phyloP scores from a whole-genome alignment of 2,888 invertebrate species.

The Geophilus truncorum region DNA sequence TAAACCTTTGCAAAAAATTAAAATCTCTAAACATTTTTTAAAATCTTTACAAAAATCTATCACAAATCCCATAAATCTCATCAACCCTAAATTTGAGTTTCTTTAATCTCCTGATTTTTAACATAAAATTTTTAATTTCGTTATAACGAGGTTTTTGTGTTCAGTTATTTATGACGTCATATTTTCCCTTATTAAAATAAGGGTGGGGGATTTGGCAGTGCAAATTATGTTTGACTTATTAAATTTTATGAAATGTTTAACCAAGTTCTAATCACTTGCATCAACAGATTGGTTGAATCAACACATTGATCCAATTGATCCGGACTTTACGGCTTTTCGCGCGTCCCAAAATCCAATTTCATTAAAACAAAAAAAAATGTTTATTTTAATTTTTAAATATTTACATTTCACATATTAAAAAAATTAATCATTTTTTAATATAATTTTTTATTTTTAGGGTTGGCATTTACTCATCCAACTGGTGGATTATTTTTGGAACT shows the following conservation, averaged over 20 bases:
- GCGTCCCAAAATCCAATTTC: not conserved
- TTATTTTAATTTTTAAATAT: too few relatives aligned
- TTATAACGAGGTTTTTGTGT: not conserved
- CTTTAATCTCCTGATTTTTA: not conserved
- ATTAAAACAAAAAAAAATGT: not conserved
- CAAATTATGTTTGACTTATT: not conserved
- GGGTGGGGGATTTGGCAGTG: not conserved
- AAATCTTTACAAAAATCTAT: too few relatives aligned
- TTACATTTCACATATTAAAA: not conserved
- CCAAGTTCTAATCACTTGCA: constrained; percentile 8
- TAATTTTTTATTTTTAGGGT: not conserved
- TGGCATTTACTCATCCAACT: not conserved
- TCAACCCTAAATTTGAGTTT: not conserved
- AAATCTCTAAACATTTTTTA: too few relatives aligned
- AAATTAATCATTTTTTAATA: not conserved
- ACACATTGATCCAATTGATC: constrained; percentile 22
- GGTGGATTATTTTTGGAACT: not conserved
- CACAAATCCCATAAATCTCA: not conserved
- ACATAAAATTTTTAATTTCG: not conserved
- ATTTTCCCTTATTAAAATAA: not conserved
- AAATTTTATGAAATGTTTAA: constrained; percentile 14
- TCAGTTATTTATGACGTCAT: not conserved
- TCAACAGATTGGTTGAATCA: constrained; percentile 15
- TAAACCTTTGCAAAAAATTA: too few relatives aligned
- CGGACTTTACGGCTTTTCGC: not conserved